Conservation (phyloP, 2,888 invertebrate genomes). For the Spilarctia lutea region DNA sequence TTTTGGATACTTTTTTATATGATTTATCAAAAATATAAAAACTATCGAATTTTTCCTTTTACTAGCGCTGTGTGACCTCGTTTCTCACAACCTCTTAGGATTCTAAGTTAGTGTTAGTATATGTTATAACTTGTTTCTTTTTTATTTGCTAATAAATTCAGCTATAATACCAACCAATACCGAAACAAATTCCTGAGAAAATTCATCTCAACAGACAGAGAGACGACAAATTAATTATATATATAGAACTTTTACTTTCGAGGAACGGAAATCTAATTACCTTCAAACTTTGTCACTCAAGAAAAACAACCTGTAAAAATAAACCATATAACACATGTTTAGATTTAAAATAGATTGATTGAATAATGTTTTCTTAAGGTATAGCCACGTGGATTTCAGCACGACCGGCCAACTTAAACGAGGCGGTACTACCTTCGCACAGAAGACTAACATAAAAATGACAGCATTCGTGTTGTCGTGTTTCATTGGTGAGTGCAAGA, state of each 20-base stretch:
- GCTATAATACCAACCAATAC: background rate
- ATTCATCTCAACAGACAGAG: background rate
- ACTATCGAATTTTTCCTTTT: background rate
- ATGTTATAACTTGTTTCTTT: background rate
- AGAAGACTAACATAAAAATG: no score
- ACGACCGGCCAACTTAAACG: no score
- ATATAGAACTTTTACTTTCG: background rate
- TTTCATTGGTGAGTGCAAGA: no score
- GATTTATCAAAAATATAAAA: background rate
- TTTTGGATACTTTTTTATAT: background rate
- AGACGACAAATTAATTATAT: background rate
- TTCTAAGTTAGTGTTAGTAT: background rate
- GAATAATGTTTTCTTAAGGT: no score
- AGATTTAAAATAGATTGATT: constrained; percentile 7
- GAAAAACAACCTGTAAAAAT: constrained; percentile 11
- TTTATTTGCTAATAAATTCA: background rate
- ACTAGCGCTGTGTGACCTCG: background rate
- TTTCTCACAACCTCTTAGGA: background rate
- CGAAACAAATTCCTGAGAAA: background rate
- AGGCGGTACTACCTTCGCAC: no score
- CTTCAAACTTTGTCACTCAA: constrained; percentile 24
- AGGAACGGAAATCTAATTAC: background rate
- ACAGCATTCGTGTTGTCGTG: no score
- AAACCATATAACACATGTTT: background rate
- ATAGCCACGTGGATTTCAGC: no score